phyloP scores from a whole-genome alignment of 2,113 vertebrate species.

The Galeopterus variegatus region DNA sequence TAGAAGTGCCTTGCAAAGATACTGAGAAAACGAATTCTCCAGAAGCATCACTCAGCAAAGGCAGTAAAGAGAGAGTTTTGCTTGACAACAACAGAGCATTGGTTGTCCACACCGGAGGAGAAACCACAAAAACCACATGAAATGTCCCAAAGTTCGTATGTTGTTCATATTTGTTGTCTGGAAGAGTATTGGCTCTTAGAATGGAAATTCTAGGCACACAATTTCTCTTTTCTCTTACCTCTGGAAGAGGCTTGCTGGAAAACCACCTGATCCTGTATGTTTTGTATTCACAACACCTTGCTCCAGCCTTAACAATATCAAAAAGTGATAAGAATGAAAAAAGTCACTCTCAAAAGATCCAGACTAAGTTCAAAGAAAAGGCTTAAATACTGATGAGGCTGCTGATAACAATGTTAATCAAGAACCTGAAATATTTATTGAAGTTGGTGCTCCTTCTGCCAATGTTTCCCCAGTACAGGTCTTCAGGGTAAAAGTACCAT shows the following conservation, averaged over 20 bases:
- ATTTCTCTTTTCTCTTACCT: background rate
- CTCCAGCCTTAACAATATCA: background rate
- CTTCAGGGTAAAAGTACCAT: background rate
- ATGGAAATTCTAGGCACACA: background rate
- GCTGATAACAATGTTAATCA: background rate
- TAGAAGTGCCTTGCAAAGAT: background rate
- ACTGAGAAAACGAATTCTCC: background rate
- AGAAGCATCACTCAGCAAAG: background rate
- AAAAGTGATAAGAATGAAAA: constrained; percentile 38
- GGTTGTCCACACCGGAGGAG: background rate
- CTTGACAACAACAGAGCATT: background rate
- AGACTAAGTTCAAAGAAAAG: background rate
- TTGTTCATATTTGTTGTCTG: background rate
- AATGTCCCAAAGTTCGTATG: background rate
- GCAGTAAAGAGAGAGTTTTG: background rate
- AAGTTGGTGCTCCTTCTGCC: background rate
- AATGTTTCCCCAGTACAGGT: background rate
- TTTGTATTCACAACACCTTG: background rate
- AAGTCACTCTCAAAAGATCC: background rate
- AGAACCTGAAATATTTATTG: background rate
- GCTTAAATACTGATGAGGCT: background rate
- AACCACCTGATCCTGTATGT: background rate
- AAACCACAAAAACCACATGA: background rate
- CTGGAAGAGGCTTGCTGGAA: background rate
- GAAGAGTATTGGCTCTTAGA: background rate